Evolutionary conservation across 1,140 invertebrate species (phyloP).

Genomic region (Vanessa tameamea): DNA sequence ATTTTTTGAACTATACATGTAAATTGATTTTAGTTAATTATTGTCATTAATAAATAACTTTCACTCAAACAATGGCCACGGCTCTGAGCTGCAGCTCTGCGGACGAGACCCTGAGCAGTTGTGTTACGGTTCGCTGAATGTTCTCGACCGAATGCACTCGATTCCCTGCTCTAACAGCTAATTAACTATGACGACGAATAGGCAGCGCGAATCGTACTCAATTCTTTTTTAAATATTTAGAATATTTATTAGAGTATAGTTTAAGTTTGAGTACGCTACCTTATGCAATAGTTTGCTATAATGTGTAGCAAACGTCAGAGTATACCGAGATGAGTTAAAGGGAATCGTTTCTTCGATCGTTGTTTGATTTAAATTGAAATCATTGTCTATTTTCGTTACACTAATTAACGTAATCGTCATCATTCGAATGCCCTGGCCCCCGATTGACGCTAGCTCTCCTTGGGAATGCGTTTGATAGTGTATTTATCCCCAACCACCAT

Average conservation of each 20-base stretch:
- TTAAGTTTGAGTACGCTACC: neutral
- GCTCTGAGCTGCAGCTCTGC: neutral
- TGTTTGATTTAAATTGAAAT: too few species aligned
- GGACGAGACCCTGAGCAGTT: conserved; percentile 6
- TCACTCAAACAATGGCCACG: neutral
- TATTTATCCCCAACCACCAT: too few species aligned
- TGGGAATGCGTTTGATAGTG: too few species aligned
- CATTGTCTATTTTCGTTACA: too few species aligned
- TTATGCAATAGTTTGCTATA: too few species aligned
- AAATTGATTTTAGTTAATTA: neutral
- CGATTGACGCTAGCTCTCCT: too few species aligned
- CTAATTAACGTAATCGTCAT: too few species aligned
- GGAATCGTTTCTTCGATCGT: too few species aligned
- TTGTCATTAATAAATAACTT: neutral
- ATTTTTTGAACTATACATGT: too few species aligned
- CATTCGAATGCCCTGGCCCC: too few species aligned
- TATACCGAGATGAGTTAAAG: too few species aligned
- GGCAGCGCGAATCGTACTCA: neutral
- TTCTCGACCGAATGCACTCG: conserved; percentile 9
- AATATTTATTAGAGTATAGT: neutral
- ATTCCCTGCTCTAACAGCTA: neutral
- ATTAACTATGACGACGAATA: neutral
- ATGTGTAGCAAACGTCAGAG: too few species aligned
- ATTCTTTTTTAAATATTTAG: neutral
- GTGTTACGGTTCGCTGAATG: neutral